Conservation (phyloP, 2,113 vertebrate species). For the Osmerus eperlanus region DNA sequence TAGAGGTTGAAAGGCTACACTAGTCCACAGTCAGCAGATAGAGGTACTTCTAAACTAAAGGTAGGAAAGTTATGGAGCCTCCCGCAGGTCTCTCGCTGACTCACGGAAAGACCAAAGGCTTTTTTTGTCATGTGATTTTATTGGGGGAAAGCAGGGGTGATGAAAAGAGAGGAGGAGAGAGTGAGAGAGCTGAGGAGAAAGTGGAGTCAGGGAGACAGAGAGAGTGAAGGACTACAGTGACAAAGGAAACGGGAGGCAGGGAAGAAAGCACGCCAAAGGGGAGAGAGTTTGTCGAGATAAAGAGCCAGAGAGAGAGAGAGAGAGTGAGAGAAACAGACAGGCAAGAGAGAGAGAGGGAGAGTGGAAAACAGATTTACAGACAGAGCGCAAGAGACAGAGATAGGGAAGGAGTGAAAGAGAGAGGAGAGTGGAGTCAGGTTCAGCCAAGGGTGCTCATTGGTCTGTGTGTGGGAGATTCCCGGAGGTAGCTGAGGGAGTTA, state of each 20-base stretch:
- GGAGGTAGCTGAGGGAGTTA: slow-evolving; percentile 25
- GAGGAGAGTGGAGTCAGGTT: background rate
- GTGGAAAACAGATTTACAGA: background rate
- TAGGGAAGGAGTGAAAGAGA: background rate
- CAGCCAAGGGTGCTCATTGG: background rate
- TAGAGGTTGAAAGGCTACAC: background rate
- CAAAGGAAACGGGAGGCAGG: background rate
- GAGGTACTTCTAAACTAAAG: too few species aligned
- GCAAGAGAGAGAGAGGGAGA: background rate
- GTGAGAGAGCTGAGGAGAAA: background rate
- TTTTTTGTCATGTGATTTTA: slow-evolving; percentile 6
- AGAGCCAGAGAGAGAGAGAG: background rate
- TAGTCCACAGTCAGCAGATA: background rate
- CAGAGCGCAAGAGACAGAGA: slow-evolving; percentile 3
- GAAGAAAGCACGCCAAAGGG: background rate
- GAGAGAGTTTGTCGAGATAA: background rate
- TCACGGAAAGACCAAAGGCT: too few species aligned
- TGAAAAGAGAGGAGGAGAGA: background rate
- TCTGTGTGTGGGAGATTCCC: slow-evolving; percentile 27
- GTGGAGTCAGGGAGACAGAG: background rate
- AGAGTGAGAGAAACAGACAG: background rate
- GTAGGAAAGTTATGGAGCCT: too few species aligned
- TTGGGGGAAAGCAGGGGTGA: background rate
- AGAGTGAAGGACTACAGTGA: background rate
- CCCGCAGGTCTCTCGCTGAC: too few species aligned